phyloP scores from a whole-genome alignment of 2,113 vertebrate genomes.

The Lepisosteus oculatus region DNA sequence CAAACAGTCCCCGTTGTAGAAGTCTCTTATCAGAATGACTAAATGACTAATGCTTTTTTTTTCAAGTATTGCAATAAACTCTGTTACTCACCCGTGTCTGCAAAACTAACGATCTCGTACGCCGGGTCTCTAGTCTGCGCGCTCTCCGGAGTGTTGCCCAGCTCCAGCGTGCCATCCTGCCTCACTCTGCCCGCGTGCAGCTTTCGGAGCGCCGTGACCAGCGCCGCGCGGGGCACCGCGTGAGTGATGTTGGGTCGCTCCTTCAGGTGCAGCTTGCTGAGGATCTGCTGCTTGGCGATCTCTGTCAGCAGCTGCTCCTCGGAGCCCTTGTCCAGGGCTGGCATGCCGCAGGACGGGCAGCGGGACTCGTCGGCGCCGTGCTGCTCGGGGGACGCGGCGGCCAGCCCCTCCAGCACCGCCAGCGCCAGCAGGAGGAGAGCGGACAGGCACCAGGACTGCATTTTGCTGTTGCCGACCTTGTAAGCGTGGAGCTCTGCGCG shows the following conservation, averaged over 20 bases:
- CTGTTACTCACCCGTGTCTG: slow-evolving; percentile 77
- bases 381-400: slow-evolving; percentile 18
- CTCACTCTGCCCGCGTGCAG: slow-evolving; percentile 65
- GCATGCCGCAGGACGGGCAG: slow-evolving; percentile 65
- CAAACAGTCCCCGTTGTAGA: too few relatives aligned
- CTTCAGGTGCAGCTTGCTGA: slow-evolving; percentile 81
- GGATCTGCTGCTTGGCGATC: slow-evolving; percentile 79
- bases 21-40: too few relatives aligned
- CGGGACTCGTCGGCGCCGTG: slow-evolving; percentile 27
- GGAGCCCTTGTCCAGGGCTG: slow-evolving; percentile 53
- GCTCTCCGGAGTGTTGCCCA: slow-evolving; percentile 38
- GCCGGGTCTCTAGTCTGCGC: slow-evolving; percentile 58
- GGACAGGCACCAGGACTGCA: slow-evolving; percentile 16
- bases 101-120: slow-evolving; percentile 93
- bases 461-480: slow-evolving; percentile 34
- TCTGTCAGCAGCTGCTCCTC: slow-evolving; percentile 74
- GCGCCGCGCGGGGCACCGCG: slow-evolving; percentile 70
- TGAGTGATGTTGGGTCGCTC: slow-evolving; percentile 80
- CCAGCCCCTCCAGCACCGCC: slow-evolving; percentile 35
- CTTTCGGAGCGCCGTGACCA: slow-evolving; percentile 75
- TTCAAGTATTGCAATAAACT: too few relatives aligned
- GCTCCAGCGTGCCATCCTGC: slow-evolving; percentile 49
- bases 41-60: too few relatives aligned
- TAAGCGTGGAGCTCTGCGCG: slow-evolving; percentile 14
- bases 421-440: slow-evolving; percentile 41